phyloP scores from a whole-genome alignment of 2,113 vertebrate genomes.

The Pelvicachromis taeniatus region DNA sequence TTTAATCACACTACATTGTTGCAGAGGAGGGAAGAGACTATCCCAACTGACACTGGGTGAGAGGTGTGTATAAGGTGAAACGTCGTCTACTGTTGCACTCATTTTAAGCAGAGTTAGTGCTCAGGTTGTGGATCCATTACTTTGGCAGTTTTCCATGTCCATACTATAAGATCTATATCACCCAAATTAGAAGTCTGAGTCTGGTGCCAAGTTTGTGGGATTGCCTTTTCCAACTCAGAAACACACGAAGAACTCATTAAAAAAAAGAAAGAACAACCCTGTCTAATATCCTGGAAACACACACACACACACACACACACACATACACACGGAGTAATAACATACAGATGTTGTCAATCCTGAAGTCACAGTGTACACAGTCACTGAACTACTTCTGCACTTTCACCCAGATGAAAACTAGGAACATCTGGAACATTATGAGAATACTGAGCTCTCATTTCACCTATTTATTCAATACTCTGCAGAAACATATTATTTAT shows the following conservation, averaged over 20 bases:
- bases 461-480: background rate
- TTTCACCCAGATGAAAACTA: background rate
- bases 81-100: background rate
- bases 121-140: background rate
- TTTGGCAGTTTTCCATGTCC: background rate
- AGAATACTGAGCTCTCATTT: background rate
- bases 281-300: conserved; percentile 20
- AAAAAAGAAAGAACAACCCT: background rate
- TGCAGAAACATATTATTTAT: background rate
- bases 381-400: background rate
- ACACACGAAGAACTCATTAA: background rate
- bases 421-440: background rate
- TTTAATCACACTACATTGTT: background rate
- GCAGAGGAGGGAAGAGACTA: background rate
- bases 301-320: background rate
- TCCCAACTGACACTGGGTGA: background rate
- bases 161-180: background rate
- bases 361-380: background rate
- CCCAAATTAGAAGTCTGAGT: background rate
- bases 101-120: background rate
- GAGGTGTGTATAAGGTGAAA: background rate
- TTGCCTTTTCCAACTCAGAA: background rate
- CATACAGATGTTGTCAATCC: conserved; percentile 15
- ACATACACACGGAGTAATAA: conserved; percentile 22
- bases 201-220: background rate